Conservation (phyloP, 2,888 invertebrate species). For the Lasioglossum zephyrum region DNA sequence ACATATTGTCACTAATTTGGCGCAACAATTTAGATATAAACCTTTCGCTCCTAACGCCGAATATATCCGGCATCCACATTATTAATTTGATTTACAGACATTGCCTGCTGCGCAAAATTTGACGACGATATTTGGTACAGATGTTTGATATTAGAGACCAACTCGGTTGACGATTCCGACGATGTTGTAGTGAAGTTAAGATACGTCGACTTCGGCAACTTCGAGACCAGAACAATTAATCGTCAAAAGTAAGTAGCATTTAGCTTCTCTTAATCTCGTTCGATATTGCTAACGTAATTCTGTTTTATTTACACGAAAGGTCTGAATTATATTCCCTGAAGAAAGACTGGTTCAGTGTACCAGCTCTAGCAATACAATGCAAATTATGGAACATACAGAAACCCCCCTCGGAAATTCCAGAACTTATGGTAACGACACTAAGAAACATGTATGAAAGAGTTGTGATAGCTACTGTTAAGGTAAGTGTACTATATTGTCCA, state of each 20-base stretch:
- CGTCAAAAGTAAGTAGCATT: slow-evolving; percentile 58
- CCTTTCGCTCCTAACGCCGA: too few relatives aligned
- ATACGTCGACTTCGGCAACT: slow-evolving; percentile 92
- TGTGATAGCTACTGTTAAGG: slow-evolving; percentile 66
- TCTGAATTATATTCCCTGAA: slow-evolving; percentile 57
- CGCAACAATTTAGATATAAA: neutral
- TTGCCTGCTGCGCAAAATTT: slow-evolving; percentile 88
- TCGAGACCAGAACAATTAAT: slow-evolving; percentile 80
- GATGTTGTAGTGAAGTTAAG: slow-evolving; percentile 86
- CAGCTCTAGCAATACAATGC: slow-evolving; percentile 71
- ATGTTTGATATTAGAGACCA: slow-evolving; percentile 87
- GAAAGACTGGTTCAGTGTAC: slow-evolving; percentile 72
- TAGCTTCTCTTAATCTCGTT: neutral
- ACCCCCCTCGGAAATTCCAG: neutral
- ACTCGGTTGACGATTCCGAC: slow-evolving; percentile 75
- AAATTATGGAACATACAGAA: slow-evolving; percentile 64
- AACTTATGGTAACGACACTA: slow-evolving; percentile 16
- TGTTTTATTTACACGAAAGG: slow-evolving; percentile 20
- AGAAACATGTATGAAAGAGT: slow-evolving; percentile 38
- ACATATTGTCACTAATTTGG: neutral
- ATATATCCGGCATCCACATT: too few relatives aligned
- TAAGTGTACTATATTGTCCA: slow-evolving; percentile 29
- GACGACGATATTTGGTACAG: slow-evolving; percentile 90
- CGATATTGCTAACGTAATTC: neutral
- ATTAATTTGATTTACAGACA: slow-evolving; percentile 75